Percentiles rank a stretch among this genome's conserved stretches.
Evolutionary conservation across 1,140 invertebrate species (phyloP).

Genomic region (Dufourea novaeangliae): DNA sequence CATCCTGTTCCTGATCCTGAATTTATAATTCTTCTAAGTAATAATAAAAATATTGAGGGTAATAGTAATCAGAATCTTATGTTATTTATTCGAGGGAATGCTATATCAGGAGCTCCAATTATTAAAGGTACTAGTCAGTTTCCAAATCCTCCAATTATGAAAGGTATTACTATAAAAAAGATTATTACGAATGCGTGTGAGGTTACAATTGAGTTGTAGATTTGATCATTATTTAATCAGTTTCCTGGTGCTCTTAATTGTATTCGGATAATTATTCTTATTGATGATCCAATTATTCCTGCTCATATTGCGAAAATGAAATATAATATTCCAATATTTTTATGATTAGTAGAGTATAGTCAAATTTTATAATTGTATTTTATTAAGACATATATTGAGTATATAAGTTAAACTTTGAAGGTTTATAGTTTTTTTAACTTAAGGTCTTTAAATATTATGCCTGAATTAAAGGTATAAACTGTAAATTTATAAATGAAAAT

Average conservation of each 20-base stretch:
- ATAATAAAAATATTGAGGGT: conserved; percentile 84
- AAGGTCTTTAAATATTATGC: conserved; percentile 60
- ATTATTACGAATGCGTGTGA: conserved; percentile 89
- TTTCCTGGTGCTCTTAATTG: conserved; percentile 84
- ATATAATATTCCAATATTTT: conserved; percentile 89
- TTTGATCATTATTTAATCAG: conserved; percentile 86
- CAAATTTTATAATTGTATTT: conserved; percentile 82
- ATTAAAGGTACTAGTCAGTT: conserved; percentile 90
- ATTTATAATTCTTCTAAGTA: conserved; percentile 80
- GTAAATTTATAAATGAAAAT: too few species aligned
- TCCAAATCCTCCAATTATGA: conserved; percentile 90
- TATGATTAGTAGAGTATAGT: too few species aligned
- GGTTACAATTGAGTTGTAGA: conserved; percentile 88
- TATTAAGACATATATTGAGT: conserved; percentile 80
- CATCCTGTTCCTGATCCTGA: neutral
- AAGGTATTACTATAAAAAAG: conserved; percentile 91
- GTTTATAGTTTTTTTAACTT: conserved; percentile 77
- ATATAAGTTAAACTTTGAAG: conserved; percentile 84
- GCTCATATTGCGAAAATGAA: conserved; percentile 87
- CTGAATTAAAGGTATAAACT: too few species aligned
- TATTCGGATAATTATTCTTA: too few species aligned
- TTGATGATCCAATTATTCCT: conserved; percentile 85
- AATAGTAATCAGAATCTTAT: conserved; percentile 88
- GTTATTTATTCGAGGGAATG: conserved; percentile 90
- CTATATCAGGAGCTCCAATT: conserved; percentile 87